Base-by-base conservation (phyloP, 2,888 invertebrate genomes). In the Scaptomyza tumidula region DNA sequence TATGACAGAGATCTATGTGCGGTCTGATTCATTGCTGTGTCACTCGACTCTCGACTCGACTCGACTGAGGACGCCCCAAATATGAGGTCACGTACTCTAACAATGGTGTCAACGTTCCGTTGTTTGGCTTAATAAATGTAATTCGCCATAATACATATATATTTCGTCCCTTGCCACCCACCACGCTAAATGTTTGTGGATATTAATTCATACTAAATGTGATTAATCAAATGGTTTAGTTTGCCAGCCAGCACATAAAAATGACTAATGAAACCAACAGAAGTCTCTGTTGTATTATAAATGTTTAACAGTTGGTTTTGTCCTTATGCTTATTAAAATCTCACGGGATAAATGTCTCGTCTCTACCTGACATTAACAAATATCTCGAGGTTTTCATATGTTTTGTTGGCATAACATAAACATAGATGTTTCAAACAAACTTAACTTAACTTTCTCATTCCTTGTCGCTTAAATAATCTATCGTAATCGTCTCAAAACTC, bases 51-150 rank as follows among this genome's bases (percentile, higher is more conserved):
- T n/a, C n/a, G n/a, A n/a, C n/a, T n/a, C n/a, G n/a, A n/a, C n/a
- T n/a, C 11, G 11, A 29, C 33, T 35, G 37, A 37, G 44, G 44
- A n/a, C 56, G 68, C 62, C 54, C 11, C 65, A 53, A 16, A 70
- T 79, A 82, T 85, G 71, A 75, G 75, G 75, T 75, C 86, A 82
- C 86, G 82, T 85, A 50, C 10, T 50, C 33, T 6, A 35, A 74
- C 60, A 61, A 35, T 52, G 72, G 80, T 70, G 76, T 72, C 83
- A 83, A 67, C 76, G 64, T 79, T 63, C 59, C 58, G 75, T 59
- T 82, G 75, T 78, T 82, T 73, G 83, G 79, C 88, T 82, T 86
- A 86, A 76, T 88, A 86, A 88, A 83, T 86, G 74, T 69, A 64
- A 74, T 79, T 82, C 72, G 66, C 49, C 56, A 61, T 64, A 11